These are phyloP conservation scores for Drosophila pseudoananassae DNA, from an alignment of 1,140 invertebrate species.

Conservation along the genomic window DNA sequence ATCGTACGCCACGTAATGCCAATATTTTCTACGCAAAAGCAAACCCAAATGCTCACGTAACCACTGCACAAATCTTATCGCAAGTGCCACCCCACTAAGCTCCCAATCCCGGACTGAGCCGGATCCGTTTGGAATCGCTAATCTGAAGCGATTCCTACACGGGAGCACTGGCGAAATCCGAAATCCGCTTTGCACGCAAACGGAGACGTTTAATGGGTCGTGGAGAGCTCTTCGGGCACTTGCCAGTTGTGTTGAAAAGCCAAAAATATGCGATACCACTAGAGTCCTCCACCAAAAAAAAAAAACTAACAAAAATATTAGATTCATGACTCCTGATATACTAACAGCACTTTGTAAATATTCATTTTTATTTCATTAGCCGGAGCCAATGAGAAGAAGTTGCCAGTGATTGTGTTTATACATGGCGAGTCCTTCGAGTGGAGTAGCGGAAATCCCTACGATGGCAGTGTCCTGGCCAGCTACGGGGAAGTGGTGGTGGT, in stretches of 20 bases:
- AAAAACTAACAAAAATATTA: slow-evolving; percentile 14
- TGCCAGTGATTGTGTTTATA: slow-evolving; percentile 96
- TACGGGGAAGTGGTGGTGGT: slow-evolving; percentile 96
- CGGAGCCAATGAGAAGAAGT: slow-evolving; percentile 86
- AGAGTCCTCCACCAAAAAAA: neutral
- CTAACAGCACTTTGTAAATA: slow-evolving; percentile 24
- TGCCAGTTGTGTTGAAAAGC: slow-evolving; percentile 17
- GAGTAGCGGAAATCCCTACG: slow-evolving; percentile 97
- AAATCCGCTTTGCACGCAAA: slow-evolving; percentile 59
- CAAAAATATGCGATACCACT: slow-evolving; percentile 19
- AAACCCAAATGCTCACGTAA: slow-evolving; percentile 36
- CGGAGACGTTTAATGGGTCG: slow-evolving; percentile 68
- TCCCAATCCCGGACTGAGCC: slow-evolving; percentile 20
- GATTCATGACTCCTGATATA: slow-evolving; percentile 21
- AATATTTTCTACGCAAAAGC: slow-evolving; percentile 64
- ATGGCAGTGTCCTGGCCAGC: slow-evolving; percentile 95
- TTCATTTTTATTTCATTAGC: slow-evolving; percentile 63
- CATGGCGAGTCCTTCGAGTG: slow-evolving; percentile 98
- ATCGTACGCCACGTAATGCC: slow-evolving; percentile 65
- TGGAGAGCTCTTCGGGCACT: slow-evolving; percentile 38
- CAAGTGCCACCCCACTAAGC: slow-evolving; percentile 44
- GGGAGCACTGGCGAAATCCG: slow-evolving; percentile 31
- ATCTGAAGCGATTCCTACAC: slow-evolving; percentile 48
- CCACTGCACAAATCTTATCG: slow-evolving; percentile 54
- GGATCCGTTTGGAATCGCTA: slow-evolving; percentile 38